Base-by-base conservation (phyloP, 37 sponge, comb jelly and placozoan genomes). In the Cladorhizidae sp. region DNA sequence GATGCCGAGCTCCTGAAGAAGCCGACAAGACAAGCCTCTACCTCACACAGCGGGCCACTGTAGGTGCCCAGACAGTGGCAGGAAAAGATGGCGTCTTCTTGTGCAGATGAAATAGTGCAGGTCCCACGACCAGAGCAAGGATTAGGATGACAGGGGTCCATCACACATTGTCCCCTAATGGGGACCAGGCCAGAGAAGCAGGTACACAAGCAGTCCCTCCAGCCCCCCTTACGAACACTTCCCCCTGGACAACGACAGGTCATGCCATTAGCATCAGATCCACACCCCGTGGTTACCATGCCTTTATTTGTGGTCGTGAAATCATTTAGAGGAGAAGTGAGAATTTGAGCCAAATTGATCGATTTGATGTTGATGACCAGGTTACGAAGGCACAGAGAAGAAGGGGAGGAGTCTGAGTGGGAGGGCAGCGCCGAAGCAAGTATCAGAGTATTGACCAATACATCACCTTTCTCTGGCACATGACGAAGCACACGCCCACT, bases 101-200 rank as follows among this genome's bases (percentile, higher is more conserved):
- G 20, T 1, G 72, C 17, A 33, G 40, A 23, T 26, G 61, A 26
- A 3, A 58, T 40, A 0, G 17, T 51, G n/a, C 81, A 81, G 29
- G 28, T 17, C 42, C 57, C 75, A 0, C 29, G 38, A 25, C 74
- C 45, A 20, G 29, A n/a, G 73, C 83, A 83, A 37, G 74, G 75
- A 40, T 75, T 83, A 40, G 75, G 51, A 14, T 2, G 28, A 26
- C 83, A 83, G 50, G 75, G 74, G 55, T 83, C 56, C 5, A 51
- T 18, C n/a, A n/a, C n/a, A 64, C 83, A 83, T n/a, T 25, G 39
- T 1, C 73, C 82, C 28, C 49, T 72, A 0, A 43, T 35, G 12
- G 49, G 26, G 9, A 33, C 31, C 9, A 59, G 38, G 23, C 6
- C 21, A 15, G 64, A 32, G 41, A 35, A 17, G 39, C 86, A 85